phyloP scores from a whole-genome alignment of 2,888 invertebrate genomes.

The Atrina japonica region DNA sequence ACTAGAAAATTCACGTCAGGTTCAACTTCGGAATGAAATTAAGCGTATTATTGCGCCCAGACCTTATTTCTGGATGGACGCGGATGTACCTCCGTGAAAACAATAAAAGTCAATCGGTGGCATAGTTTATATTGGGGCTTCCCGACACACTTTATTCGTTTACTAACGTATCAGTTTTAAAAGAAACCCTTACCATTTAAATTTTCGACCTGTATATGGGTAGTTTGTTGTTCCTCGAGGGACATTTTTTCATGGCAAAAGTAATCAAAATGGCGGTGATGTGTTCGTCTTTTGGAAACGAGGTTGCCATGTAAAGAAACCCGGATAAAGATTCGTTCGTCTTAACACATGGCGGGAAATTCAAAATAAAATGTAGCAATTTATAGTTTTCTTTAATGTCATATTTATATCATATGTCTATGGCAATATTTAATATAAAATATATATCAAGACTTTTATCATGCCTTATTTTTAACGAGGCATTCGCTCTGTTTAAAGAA shows the following conservation, averaged over 20 bases:
- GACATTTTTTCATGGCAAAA: slow-evolving; percentile 66
- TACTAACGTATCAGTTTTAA: no score
- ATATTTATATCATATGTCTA: no score
- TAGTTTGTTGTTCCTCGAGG: slow-evolving; percentile 63
- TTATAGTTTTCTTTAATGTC: no score
- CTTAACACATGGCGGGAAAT: slow-evolving; percentile 3
- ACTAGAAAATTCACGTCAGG: slow-evolving; percentile 43
- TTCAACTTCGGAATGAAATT: slow-evolving; percentile 50
- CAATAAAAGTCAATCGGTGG: slow-evolving; percentile 17
- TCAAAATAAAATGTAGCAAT: slow-evolving; percentile 1
- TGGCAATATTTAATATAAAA: no score
- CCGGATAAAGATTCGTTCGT: slow-evolving; percentile 7
- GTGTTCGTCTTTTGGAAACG: slow-evolving; percentile 32
- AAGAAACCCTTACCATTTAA: slow-evolving; percentile 63
- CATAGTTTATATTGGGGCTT: no score
- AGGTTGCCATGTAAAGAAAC: slow-evolving; percentile 5
- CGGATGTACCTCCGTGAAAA: slow-evolving; percentile 54
- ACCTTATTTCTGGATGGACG: slow-evolving; percentile 39
- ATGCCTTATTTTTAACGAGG: no score
- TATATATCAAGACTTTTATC: no score
- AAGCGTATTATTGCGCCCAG: slow-evolving; percentile 66
- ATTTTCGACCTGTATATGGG: slow-evolving; percentile 73
- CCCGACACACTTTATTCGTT: no score
- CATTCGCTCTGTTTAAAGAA: no score
- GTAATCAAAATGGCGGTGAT: slow-evolving; percentile 60